Percentiles rank a stretch among this genome's conserved stretches.
Evolutionary conservation across 2,888 invertebrate genomes (phyloP).

Genomic region (Cantharis rustica): DNA sequence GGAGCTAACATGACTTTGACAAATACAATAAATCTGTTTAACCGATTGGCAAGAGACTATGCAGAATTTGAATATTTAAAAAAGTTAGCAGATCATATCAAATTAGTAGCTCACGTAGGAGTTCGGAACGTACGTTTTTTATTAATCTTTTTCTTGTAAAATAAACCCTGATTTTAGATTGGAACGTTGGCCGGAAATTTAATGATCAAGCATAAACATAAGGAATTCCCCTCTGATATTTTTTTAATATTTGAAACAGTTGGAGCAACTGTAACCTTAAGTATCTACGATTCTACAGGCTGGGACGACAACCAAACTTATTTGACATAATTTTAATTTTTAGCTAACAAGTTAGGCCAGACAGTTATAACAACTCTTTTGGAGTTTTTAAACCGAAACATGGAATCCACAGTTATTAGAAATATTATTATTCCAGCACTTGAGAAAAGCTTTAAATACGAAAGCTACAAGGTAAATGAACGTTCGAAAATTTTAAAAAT

Average conservation of each 20-base stretch:
- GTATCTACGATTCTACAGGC: conserved; percentile 1
- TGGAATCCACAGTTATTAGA: conserved; percentile 49
- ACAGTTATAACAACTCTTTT: conserved; percentile 34
- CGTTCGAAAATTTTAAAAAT: no score
- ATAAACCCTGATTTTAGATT: conserved; percentile 54
- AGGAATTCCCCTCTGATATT: conserved; percentile 75
- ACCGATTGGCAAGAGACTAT: conserved; percentile 51
- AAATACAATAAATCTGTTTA: conserved; percentile 60
- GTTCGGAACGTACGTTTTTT: conserved; percentile 69
- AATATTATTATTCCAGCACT: conserved; percentile 36
- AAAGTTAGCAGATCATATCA: conserved; percentile 66
- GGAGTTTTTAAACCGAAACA: conserved; percentile 18
- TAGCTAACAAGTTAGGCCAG: conserved; percentile 39
- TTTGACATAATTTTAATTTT: conserved; percentile 53
- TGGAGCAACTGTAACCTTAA: conserved; percentile 57
- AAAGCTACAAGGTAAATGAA: not conserved
- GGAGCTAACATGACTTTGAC: conserved; percentile 66
- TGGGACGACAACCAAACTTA: no score
- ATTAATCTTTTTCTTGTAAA: not conserved
- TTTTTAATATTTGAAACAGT: conserved; percentile 68
- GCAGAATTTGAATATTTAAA: conserved; percentile 64
- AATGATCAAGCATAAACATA: conserved; percentile 68
- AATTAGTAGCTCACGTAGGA: conserved; percentile 71
- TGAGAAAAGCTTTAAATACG: not conserved
- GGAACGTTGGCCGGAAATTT: conserved; percentile 76